phyloP scores from a whole-genome alignment of 2,797 vertebrate genomes.

The Cygnus olor region DNA sequence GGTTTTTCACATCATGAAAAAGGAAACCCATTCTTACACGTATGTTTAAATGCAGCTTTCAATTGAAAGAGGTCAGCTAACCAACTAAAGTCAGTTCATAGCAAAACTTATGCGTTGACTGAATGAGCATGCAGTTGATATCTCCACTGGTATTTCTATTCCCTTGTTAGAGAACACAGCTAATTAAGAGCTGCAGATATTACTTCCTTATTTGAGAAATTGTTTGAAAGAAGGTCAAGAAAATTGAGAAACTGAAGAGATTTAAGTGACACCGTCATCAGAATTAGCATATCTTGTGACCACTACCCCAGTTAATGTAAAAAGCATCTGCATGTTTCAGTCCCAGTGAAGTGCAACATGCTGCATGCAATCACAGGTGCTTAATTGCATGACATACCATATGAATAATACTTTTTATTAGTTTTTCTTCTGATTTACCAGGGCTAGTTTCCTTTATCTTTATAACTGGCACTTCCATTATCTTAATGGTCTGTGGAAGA shows the following conservation, averaged over 20 bases:
- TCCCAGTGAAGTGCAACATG: constrained; percentile 68
- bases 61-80: not conserved
- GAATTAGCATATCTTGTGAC: not conserved
- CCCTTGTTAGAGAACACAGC: not conserved
- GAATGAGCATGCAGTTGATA: not conserved
- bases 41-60: not conserved
- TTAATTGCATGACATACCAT: constrained; percentile 89
- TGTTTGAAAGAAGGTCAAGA: not conserved
- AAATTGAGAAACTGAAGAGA: not conserved
- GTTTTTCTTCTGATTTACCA: constrained; percentile 89
- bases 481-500: constrained; percentile 91
- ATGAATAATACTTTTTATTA: constrained; percentile 96
- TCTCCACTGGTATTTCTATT: not conserved
- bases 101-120: constrained; percentile 5
- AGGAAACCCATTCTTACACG: not conserved
- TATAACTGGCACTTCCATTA: constrained; percentile 98
- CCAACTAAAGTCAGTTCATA: constrained; percentile 35
- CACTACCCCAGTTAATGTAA: constrained; percentile 2
- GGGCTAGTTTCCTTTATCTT: constrained; percentile 93
- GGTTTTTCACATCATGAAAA: not conserved
- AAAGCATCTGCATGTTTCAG: not conserved
- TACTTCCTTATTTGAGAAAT: not conserved
- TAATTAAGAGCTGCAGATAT: not conserved
- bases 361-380: constrained; percentile 77
- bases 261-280: constrained; percentile 4